Percentiles rank a stretch among this genome's conserved stretches.
These are phyloP conservation scores for Abrostola tripartita DNA, from an alignment of 2,888 invertebrate species.

Conservation along the genomic window DNA sequence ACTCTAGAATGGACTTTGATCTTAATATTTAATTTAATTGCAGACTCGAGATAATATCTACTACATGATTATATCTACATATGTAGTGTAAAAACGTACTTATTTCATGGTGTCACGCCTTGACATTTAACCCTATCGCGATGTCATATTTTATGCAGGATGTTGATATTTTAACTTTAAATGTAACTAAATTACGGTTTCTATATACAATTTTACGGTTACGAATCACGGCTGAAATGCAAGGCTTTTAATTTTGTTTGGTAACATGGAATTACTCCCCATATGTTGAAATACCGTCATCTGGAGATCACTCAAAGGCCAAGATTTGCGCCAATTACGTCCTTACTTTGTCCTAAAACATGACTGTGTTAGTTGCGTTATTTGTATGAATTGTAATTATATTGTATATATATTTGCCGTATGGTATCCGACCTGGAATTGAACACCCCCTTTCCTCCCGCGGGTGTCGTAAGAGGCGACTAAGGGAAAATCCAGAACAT, in stretches of 20 bases:
- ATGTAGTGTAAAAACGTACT: slow-evolving; percentile 7
- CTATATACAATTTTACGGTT: slow-evolving; percentile 2
- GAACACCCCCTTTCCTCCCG: too few relatives aligned
- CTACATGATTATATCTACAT: background rate
- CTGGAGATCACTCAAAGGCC: too few relatives aligned
- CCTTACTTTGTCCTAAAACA: too few relatives aligned
- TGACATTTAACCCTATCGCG: slow-evolving; percentile 30
- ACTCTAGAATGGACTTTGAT: slow-evolving; percentile 17
- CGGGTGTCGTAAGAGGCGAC: too few relatives aligned
- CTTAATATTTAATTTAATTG: slow-evolving; percentile 17
- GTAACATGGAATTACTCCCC: background rate
- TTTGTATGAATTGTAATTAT: too few relatives aligned
- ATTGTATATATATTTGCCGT: too few relatives aligned
- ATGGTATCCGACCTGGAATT: too few relatives aligned
- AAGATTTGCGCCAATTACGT: too few relatives aligned
- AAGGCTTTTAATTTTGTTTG: background rate
- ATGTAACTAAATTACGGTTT: background rate
- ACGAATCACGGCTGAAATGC: slow-evolving; percentile 2
- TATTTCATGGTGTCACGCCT: slow-evolving; percentile 13
- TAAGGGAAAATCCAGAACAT: too few relatives aligned
- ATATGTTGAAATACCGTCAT: too few relatives aligned
- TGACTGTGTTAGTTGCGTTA: too few relatives aligned
- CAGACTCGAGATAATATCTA: slow-evolving; percentile 14
- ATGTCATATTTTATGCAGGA: slow-evolving; percentile 29
- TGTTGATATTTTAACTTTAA: slow-evolving; percentile 10